Conservation (phyloP, 2,797 vertebrate species). For the Cygnus olor region DNA sequence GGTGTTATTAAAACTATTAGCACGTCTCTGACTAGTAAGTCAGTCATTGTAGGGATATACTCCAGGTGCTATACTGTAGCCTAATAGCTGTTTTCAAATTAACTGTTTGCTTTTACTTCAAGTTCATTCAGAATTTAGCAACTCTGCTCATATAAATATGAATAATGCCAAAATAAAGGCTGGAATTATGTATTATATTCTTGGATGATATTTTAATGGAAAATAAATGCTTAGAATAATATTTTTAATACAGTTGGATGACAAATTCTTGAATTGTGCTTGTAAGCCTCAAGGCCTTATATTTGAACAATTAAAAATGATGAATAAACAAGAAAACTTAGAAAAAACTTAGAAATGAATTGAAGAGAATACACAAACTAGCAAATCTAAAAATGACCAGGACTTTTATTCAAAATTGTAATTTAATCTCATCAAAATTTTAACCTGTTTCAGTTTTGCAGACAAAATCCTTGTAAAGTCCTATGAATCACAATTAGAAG, state of each 20-base stretch:
- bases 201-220: not conserved
- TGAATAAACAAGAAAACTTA: not conserved
- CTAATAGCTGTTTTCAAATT: not conserved
- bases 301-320: not conserved
- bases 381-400: not conserved
- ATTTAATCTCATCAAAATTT: not conserved
- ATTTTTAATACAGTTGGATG: not conserved
- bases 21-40: slow-evolving; percentile 13
- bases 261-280: not conserved
- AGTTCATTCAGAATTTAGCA: slow-evolving; percentile 22
- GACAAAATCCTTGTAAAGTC: not conserved
- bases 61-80: not conserved
- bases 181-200: not conserved
- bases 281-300: not conserved
- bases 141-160: not conserved
- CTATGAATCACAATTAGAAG: not conserved
- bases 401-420: not conserved
- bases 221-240: not conserved
- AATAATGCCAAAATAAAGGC: not conserved
- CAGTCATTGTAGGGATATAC: not conserved
- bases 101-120: slow-evolving; percentile 5
- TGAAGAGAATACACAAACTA: not conserved
- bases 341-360: not conserved
- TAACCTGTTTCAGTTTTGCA: not conserved
- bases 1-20: slow-evolving; percentile 14